Conservation (phyloP, 2,888 invertebrate genomes). For the Noctua janthe region DNA sequence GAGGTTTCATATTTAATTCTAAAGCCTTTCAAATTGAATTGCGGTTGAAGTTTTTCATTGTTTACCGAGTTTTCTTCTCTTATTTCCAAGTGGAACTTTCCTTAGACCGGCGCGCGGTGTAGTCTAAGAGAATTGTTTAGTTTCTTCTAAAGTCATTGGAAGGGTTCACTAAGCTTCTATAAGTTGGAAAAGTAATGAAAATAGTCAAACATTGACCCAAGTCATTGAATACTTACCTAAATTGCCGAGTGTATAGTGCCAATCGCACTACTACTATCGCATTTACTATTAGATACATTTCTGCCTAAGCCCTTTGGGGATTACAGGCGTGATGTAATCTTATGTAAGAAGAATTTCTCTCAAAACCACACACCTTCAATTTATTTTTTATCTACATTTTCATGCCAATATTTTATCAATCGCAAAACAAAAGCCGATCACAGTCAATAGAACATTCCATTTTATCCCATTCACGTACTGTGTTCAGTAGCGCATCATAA, state of each 20-base stretch:
- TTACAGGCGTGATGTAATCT: not conserved
- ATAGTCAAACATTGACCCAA: not conserved
- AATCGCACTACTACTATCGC: no score
- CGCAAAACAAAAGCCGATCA: conserved; percentile 3
- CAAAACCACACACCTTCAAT: not conserved
- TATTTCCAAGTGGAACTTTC: conserved; percentile 7
- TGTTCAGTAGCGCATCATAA: conserved; percentile 16
- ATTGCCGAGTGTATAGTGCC: no score
- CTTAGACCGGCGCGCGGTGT: not conserved
- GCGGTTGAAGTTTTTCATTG: not conserved
- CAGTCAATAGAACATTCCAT: not conserved
- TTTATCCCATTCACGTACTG: not conserved
- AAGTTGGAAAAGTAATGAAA: not conserved
- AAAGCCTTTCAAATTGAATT: conserved; percentile 19
- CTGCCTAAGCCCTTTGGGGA: not conserved
- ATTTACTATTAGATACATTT: not conserved
- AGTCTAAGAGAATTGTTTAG: not conserved
- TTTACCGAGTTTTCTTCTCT: not conserved
- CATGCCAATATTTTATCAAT: conserved; percentile 6
- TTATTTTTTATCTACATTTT: not conserved
- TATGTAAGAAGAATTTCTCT: not conserved
- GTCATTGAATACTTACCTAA: no score
- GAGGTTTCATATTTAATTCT: conserved; percentile 23
- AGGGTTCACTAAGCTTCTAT: not conserved
- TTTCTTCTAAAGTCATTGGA: not conserved